phyloP scores from a whole-genome alignment of 2,888 invertebrate species.

The Cephus rjabovi region DNA sequence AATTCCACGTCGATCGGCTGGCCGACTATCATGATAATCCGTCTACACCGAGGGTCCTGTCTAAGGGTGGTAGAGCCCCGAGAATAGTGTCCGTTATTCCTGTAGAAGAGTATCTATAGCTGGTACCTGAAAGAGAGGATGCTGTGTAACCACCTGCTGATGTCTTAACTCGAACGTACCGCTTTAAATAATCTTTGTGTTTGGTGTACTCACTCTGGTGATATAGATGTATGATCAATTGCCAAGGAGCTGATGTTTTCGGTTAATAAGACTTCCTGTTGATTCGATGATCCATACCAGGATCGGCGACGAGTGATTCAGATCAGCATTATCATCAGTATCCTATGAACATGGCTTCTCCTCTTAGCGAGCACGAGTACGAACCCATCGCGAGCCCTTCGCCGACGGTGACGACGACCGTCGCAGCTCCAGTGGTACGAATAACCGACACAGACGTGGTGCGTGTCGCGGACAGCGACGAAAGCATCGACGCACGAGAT shows the following conservation, averaged over 20 bases:
- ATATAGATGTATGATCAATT: background rate
- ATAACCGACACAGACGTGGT: slow-evolving; percentile 66
- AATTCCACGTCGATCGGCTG: background rate
- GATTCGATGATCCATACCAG: too few relatives aligned
- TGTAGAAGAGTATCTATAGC: background rate
- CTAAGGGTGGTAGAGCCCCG: background rate
- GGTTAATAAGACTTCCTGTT: background rate
- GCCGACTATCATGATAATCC: background rate
- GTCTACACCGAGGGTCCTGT: background rate
- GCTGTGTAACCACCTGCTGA: background rate
- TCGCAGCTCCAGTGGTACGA: slow-evolving; percentile 61
- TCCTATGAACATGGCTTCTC: slow-evolving; percentile 44
- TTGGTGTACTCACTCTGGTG: background rate
- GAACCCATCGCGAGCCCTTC: slow-evolving; percentile 86
- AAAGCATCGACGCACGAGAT: slow-evolving; percentile 59
- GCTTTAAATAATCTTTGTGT: background rate
- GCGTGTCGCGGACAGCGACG: slow-evolving; percentile 64
- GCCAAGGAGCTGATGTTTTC: background rate
- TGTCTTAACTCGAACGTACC: background rate
- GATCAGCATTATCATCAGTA: too few relatives aligned
- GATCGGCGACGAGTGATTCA: too few relatives aligned
- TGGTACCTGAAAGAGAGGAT: background rate
- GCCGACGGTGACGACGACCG: slow-evolving; percentile 27
- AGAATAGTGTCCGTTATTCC: background rate
- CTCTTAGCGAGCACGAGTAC: slow-evolving; percentile 91